Evolutionary conservation across 2,797 vertebrate species (phyloP).

Genomic region (Hoplostethus atlanticus): DNA sequence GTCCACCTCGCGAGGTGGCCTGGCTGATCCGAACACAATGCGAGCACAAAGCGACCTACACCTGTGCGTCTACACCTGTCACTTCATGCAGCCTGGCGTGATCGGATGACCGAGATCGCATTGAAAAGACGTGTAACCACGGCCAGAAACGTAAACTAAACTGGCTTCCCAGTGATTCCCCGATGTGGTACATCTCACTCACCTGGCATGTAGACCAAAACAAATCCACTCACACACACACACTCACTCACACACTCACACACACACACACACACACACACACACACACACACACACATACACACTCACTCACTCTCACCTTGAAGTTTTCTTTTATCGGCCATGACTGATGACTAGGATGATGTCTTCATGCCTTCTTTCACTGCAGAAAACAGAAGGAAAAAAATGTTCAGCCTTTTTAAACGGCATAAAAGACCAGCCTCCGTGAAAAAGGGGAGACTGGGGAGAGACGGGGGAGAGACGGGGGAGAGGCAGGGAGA

Average conservation of each 20-base stretch:
- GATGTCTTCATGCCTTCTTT: constrained; percentile 94
- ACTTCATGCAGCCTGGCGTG: no score
- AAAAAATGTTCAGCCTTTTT: constrained; percentile 2
- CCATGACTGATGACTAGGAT: constrained; percentile 93
- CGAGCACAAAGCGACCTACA: no score
- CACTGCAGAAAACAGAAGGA: constrained; percentile 62
- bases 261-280: neutral
- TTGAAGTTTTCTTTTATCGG: constrained; percentile 98
- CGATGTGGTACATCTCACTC: no score
- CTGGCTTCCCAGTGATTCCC: no score
- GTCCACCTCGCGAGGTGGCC: no score
- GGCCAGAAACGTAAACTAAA: no score
- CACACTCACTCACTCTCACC: constrained; percentile 83
- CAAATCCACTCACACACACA: neutral
- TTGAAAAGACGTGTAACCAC: no score
- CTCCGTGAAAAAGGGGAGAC: neutral
- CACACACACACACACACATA: neutral
- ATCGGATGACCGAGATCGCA: no score
- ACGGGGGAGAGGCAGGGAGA: neutral
- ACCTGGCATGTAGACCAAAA: constrained; percentile 29
- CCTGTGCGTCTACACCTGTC: no score
- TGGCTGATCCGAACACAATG: no score
- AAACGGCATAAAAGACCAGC: neutral
- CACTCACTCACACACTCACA: neutral
- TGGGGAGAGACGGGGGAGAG: neutral